Evolutionary conservation across 2,113 vertebrate species (phyloP).

Genomic region (Anseranas semipalmata): DNA sequence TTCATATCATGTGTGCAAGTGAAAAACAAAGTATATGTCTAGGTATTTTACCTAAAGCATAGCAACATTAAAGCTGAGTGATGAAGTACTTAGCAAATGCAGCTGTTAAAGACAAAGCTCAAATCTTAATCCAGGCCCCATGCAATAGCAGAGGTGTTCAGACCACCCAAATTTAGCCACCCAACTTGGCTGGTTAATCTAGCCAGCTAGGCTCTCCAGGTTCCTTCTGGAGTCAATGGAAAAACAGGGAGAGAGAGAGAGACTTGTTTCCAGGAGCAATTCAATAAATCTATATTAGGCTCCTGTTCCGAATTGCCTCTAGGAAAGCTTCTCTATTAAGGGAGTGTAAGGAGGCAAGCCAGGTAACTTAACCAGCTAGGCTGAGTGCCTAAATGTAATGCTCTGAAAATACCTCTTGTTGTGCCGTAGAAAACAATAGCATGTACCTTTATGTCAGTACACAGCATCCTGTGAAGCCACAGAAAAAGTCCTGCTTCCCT

Average conservation of each 20-base stretch:
- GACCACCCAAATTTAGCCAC: constrained; percentile 21
- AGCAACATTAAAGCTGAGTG: background rate
- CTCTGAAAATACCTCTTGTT: background rate
- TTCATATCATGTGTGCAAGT: background rate
- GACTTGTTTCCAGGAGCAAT: background rate
- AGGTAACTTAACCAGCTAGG: background rate
- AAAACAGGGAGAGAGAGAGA: background rate
- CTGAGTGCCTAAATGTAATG: background rate
- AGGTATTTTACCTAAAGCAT: background rate
- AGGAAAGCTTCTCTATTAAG: background rate
- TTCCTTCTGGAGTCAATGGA: background rate
- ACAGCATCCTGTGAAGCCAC: accelerated
- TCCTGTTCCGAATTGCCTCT: background rate
- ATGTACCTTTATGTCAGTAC: accelerated
- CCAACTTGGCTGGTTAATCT: background rate
- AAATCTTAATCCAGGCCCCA: background rate
- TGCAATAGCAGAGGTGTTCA: background rate
- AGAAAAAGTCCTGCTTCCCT: background rate
- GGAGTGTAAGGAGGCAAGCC: background rate
- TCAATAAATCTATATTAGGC: background rate
- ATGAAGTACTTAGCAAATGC: background rate
- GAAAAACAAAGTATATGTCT: background rate
- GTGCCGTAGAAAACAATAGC: background rate
- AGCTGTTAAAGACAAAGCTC: background rate
- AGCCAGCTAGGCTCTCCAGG: background rate